These are phyloP conservation scores for Heliconius cydno DNA, from an alignment of 2,888 invertebrate species.

Conservation along the genomic window DNA sequence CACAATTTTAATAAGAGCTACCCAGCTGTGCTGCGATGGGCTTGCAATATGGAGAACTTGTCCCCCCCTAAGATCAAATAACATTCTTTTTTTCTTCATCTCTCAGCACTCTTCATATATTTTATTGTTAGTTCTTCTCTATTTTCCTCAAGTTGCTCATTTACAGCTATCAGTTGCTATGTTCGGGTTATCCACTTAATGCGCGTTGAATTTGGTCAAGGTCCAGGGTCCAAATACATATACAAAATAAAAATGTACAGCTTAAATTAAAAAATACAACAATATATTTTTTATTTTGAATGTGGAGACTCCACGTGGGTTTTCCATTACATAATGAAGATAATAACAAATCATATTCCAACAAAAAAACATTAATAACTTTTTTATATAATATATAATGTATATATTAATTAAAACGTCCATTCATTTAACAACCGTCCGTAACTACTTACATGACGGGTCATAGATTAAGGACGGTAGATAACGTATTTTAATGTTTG, in stretches of 20 bases:
- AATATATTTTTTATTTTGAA: not conserved
- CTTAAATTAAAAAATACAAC: too few relatives aligned
- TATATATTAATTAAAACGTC: conserved; percentile 16
- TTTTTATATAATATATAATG: not conserved
- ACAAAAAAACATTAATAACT: conserved; percentile 3
- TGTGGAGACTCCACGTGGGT: not conserved
- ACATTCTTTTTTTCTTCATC: too few relatives aligned
- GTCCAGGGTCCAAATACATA: too few relatives aligned
- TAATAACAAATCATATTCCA: not conserved
- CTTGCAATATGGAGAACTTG: not conserved
- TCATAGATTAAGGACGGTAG: conserved; percentile 43
- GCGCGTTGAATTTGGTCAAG: too few relatives aligned
- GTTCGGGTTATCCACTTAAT: too few relatives aligned
- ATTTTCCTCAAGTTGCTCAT: too few relatives aligned
- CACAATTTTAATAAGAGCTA: not conserved
- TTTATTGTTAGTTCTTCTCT: too few relatives aligned
- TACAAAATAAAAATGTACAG: too few relatives aligned
- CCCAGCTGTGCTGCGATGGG: not conserved
- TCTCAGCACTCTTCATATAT: too few relatives aligned
- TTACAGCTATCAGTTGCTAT: too few relatives aligned
- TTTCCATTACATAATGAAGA: not conserved
- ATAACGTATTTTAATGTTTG: conserved; percentile 39
- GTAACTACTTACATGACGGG: conserved; percentile 36
- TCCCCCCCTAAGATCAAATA: too few relatives aligned
- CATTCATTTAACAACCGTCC: conserved; percentile 25